Evolutionary conservation across 2,113 vertebrate genomes (phyloP), one percentile per base, ranked within the genome.

Genomic region (Nipponia nippon): DNA sequence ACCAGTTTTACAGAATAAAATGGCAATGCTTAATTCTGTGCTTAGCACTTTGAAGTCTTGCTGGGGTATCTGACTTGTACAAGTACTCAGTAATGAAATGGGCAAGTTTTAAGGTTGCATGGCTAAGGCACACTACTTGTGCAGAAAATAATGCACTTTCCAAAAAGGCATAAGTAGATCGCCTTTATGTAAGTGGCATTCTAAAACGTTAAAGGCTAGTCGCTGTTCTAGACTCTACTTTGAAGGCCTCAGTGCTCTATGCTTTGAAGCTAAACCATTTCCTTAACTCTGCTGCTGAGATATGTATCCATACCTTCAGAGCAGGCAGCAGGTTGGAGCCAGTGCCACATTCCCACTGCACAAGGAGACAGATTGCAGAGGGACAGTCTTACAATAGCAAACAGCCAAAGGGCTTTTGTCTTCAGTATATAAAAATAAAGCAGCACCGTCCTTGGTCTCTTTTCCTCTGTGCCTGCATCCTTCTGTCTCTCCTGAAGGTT

Each of bases 341-440:
- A 46, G 58, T 83, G 85, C 50, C 25, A 16, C 12, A 10, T 85
- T 70, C 26, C 25, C 53, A 70, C 79, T 78, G 81, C 70, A 67
- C 44, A 34, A 27, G 38, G 13, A 32, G 84, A 42, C 10, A 46
- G 16, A 6, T 34, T 81, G 72, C 63, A 71, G 76, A 83, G 53
- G 34, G 46, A 30, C 30, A 66, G 55, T 89, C 32, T 77, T 73
- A 56, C 0, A 55, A 17, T 34, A 73, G 29, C 30, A 63, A 79
- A 62, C 46, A 53, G 59, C n/a, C 59, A 89, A 92, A 93, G 86
- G 83, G 63, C 77, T 95, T 94, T 84, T 78, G 38, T 93, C 75
- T 92, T 30, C 22, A 83, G 22, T 50, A 26, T 29, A 8, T 46
- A 78, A 61, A 89, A 91, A 79, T 34, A 62, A 67, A 59, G n/a